Percentiles rank a stretch among this genome's conserved stretches.
phyloP scores from a whole-genome alignment of 2,888 invertebrate species.

The Cephus sareptanus region DNA sequence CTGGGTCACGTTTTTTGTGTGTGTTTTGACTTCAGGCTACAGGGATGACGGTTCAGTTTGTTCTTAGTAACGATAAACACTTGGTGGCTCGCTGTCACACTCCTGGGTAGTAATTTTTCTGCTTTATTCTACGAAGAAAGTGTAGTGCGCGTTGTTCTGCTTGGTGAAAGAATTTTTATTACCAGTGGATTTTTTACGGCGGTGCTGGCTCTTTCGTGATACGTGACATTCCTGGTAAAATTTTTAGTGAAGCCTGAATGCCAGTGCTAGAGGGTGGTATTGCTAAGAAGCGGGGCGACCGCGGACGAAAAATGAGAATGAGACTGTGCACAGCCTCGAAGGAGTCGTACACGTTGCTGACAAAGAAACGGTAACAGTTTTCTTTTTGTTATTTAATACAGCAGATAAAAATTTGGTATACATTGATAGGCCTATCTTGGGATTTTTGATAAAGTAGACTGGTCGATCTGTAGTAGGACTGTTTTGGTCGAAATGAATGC shows the following conservation, averaged over 20 bases:
- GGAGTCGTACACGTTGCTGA: conserved; percentile 62
- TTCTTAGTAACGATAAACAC: not conserved
- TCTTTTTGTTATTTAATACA: not conserved
- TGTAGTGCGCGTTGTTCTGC: not conserved
- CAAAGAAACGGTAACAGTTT: conserved; percentile 59
- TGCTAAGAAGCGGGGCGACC: conserved; percentile 46
- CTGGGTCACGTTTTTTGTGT: not conserved
- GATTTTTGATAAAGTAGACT: not conserved
- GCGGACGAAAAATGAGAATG: conserved; percentile 59
- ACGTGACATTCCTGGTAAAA: not conserved
- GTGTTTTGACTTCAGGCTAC: not conserved
- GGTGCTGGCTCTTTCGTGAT: not conserved
- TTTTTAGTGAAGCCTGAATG: conserved; percentile 44
- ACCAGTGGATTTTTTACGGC: not conserved
- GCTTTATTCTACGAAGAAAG: not conserved
- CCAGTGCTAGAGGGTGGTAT: conserved; percentile 59
- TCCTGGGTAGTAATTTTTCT: not conserved
- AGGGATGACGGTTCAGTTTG: not conserved
- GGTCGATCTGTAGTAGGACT: not conserved
- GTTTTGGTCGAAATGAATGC: not conserved
- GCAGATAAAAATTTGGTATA: not conserved
- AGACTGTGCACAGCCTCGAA: conserved; percentile 61
- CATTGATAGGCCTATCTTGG: not conserved
- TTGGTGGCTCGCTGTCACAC: not conserved
- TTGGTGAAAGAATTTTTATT: not conserved